Conservation (phyloP, 2,113 vertebrate genomes). For the Opisthocomus hoazin region DNA sequence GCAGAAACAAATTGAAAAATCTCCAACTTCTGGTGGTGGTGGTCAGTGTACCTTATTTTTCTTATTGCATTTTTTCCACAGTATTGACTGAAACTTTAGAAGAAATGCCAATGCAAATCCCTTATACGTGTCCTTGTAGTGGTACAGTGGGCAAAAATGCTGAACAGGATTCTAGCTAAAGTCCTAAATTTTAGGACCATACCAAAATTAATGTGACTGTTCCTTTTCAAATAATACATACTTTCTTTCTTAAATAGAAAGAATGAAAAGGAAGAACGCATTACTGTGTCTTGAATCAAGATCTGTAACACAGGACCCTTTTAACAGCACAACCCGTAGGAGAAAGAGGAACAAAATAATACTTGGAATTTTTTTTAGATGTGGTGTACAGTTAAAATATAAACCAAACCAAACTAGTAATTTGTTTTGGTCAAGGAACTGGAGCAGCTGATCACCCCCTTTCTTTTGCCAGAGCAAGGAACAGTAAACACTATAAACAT, state of each 20-base stretch:
- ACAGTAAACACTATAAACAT: not conserved
- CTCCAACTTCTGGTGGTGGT: not conserved
- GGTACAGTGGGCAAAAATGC: not conserved
- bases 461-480: not conserved
- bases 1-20: not conserved
- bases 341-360: not conserved
- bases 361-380: not conserved
- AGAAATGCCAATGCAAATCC: not conserved
- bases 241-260: not conserved
- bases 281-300: not conserved
- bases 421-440: not conserved
- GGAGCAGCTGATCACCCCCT: not conserved
- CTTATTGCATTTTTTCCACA: not conserved
- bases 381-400: not conserved
- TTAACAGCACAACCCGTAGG: not conserved
- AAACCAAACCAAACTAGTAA: not conserved
- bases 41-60: not conserved
- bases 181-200: not conserved
- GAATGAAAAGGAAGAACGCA: not conserved
- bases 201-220: not conserved
- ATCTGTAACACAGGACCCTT: not conserved
- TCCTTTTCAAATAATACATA: not conserved
- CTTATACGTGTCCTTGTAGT: accelerated
- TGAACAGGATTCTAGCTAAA: not conserved
- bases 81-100: not conserved